Base-by-base conservation (phyloP, 2,888 invertebrate species). In the Miltochrista miniata region DNA sequence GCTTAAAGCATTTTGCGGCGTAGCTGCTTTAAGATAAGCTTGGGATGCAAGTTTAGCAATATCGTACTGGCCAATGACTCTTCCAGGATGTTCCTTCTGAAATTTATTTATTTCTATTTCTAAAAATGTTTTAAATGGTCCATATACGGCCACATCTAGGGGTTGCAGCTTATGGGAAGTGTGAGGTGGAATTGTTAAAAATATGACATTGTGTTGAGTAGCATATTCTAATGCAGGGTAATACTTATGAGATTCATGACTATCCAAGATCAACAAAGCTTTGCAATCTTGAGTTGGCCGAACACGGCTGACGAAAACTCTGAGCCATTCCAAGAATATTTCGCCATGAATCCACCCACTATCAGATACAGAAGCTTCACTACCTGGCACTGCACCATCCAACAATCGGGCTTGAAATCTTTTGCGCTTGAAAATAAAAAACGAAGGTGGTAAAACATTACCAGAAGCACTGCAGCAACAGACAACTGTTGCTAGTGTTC, bases 381-480 rank as follows among this genome's bases (percentile, higher is more conserved):
- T n/a, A 34, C 34, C 34, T 34, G 34, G 34, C 12, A 11, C 34
- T 12, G 12, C 11, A 34, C 34, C 34, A 34, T 34, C 34, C 11
- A 34, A 5, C 34, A 34, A 34, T 34, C 34, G 11, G 11, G 11
- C n/a, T n/a, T 34, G n/a, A 12, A 34, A 34, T 34, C 12, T 34
- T 12, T 34, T 34, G n/a, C 36, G 36, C 10, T 36, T 15, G 8
- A 36, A 36, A 14, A 48, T 45, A n/a, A 53, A 48, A 44, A 56
- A 56, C n/a, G n/a, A n/a, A 10, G 49, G 49, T 9, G 49, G 52
- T 13, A 46, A 18, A 50, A 47, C 53, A 18, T 11, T 18, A n/a
- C 56, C 53, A 18, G 56, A 12, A 11, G 47, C 53, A 44, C 30
- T 41, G 41, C 56, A 56, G 41, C 50, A 56, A 41, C 49, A 50